A percentile compares a stretch with the other conserved stretches of the same genome.
These are phyloP conservation scores for Dicentrarchus labrax DNA, from an alignment of 2,113 vertebrate genomes.

Conservation along the genomic window DNA sequence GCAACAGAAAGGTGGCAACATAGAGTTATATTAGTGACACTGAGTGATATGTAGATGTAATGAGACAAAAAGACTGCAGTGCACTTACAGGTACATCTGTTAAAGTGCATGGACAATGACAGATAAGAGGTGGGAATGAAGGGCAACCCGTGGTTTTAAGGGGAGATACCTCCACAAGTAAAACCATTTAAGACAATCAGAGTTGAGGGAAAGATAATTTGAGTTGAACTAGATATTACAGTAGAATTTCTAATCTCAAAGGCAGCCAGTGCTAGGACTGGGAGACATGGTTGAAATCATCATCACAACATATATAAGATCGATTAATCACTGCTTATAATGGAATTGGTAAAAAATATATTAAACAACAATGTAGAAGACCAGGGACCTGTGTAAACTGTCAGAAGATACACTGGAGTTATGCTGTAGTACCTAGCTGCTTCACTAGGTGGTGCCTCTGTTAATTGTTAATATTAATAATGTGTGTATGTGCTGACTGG, in stretches of 20 bases:
- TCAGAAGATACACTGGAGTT: too few relatives aligned
- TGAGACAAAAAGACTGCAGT: slow-evolving; percentile 20
- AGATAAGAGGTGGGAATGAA: slow-evolving; percentile 20
- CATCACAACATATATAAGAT: too few relatives aligned
- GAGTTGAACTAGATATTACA: neutral
- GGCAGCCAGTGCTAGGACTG: neutral
- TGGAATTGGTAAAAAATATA: neutral
- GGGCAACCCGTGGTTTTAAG: neutral
- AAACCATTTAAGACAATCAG: neutral
- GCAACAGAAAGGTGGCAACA: slow-evolving; percentile 37
- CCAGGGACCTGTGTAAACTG: too few relatives aligned
- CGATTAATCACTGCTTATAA: neutral
- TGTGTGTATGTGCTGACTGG: neutral
- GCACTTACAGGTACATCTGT: slow-evolving; percentile 4
- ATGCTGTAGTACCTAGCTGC: neutral
- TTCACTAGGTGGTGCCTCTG: neutral
- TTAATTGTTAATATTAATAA: neutral
- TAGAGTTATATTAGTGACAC: slow-evolving; percentile 33
- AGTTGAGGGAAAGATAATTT: neutral
- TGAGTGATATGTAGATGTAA: slow-evolving; percentile 32
- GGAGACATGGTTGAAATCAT: neutral
- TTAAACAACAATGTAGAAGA: neutral
- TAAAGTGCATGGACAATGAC: slow-evolving; percentile 10
- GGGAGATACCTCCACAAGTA: neutral
- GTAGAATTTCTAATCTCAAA: neutral